phyloP scores from a whole-genome alignment of 2,113 vertebrate species.

The Chionomys nivalis region DNA sequence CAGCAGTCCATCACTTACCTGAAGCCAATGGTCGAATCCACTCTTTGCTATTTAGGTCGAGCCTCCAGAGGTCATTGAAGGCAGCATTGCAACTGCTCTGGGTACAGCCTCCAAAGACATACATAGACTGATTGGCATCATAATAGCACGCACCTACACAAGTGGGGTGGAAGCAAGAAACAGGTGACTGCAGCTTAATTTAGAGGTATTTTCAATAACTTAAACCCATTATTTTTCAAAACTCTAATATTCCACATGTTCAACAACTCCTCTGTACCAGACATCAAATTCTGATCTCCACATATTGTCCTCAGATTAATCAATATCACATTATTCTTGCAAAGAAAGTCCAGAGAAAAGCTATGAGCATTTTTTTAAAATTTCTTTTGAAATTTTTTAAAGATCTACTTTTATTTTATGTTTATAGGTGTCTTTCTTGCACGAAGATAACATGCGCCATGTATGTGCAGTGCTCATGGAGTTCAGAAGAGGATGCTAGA shows the following conservation, averaged over 20 bases:
- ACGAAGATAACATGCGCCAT: not conserved
- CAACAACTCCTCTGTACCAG: not conserved
- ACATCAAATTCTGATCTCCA: not conserved
- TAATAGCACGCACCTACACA: constrained; percentile 96
- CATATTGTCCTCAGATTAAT: not conserved
- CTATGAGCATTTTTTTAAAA: not conserved
- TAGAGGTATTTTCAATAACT: not conserved
- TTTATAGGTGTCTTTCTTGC: not conserved
- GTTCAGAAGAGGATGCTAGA: not conserved
- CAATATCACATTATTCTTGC: not conserved
- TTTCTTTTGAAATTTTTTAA: not conserved
- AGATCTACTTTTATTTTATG: not conserved
- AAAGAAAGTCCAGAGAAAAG: constrained; percentile 28
- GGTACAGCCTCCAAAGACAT: constrained; percentile 98
- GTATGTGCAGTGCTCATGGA: not conserved
- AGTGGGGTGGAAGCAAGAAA: not conserved
- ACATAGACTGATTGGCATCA: constrained; percentile 98
- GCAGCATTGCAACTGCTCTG: constrained; percentile 99
- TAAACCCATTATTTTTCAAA: not conserved
- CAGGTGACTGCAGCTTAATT: not conserved
- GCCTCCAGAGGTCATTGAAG: constrained; percentile 99
- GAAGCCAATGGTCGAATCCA: constrained; percentile 99
- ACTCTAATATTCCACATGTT: not conserved
- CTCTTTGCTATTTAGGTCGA: constrained; percentile 99
- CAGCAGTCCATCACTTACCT: constrained; percentile 86